Evolutionary conservation across 2,888 invertebrate species (phyloP).

Genomic region (Caradrina kadenii): DNA sequence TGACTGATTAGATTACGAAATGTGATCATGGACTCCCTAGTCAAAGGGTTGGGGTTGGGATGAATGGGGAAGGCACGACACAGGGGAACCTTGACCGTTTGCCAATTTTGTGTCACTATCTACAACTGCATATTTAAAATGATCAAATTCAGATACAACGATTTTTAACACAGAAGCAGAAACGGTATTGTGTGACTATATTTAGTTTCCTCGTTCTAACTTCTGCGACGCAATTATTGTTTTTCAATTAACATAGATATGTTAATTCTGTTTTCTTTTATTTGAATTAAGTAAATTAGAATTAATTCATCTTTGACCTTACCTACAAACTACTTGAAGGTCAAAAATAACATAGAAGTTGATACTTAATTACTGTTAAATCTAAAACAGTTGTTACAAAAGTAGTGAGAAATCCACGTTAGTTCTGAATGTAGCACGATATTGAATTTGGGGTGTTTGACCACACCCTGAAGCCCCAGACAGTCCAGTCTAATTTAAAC

Average conservation of each 20-base stretch:
- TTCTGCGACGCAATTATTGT: too few species aligned
- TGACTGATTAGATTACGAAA: not conserved
- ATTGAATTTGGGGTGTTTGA: conserved; percentile 21
- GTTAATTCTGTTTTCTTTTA: too few species aligned
- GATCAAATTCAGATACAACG: not conserved
- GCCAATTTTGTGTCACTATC: conserved; percentile 4
- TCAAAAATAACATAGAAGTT: too few species aligned
- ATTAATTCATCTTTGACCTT: too few species aligned
- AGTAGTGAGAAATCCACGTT: conserved; percentile 1
- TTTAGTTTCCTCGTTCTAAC: too few species aligned
- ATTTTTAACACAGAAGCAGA: not conserved
- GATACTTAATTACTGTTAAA: not conserved
- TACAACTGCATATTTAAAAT: not conserved
- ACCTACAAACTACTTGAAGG: too few species aligned
- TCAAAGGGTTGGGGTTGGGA: conserved; percentile 46
- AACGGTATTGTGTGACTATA: too few species aligned
- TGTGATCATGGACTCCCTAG: conserved; percentile 29
- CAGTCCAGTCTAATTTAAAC: conserved; percentile 7
- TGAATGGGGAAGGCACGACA: conserved; percentile 30
- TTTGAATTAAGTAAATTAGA: too few species aligned
- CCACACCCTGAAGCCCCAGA: conserved; percentile 12
- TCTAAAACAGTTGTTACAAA: not conserved
- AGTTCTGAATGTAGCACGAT: not conserved
- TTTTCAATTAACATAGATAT: too few species aligned
- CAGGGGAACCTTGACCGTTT: conserved; percentile 50